phyloP scores from a whole-genome alignment of 2,797 vertebrate genomes.

The Melanotaenia maccullochi region DNA sequence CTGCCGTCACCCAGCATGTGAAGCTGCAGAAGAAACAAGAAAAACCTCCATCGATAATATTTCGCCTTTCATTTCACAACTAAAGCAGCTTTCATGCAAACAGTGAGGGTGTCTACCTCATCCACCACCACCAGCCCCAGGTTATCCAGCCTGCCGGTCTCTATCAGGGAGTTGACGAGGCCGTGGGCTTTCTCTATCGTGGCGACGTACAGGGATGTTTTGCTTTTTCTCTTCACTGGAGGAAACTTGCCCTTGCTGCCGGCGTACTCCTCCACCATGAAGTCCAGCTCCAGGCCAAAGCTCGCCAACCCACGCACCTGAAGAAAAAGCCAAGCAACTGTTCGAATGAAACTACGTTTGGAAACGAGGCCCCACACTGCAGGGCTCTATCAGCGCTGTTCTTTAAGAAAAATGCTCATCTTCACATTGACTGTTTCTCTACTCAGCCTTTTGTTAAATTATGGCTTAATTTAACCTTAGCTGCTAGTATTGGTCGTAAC shows the following conservation, averaged over 20 bases:
- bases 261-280: slow-evolving; percentile 97
- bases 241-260: slow-evolving; percentile 95
- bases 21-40: slow-evolving; percentile 79
- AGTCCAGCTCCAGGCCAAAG: slow-evolving; percentile 93
- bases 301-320: slow-evolving; percentile 89
- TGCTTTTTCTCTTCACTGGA: slow-evolving; percentile 88
- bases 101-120: slow-evolving; percentile 82
- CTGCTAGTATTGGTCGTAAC: too few relatives aligned
- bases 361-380: neutral
- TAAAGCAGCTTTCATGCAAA: neutral
- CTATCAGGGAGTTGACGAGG: slow-evolving; percentile 94
- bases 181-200: slow-evolving; percentile 96
- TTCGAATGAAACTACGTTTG: neutral
- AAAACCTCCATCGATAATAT: neutral
- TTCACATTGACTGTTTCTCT: too few relatives aligned
- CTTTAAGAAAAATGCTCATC: neutral
- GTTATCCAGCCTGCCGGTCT: slow-evolving; percentile 81
- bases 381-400: neutral
- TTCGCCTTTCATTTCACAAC: neutral
- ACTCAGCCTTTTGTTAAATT: too few relatives aligned
- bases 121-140: slow-evolving; percentile 94
- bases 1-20: slow-evolving; percentile 97
- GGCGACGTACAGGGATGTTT: slow-evolving; percentile 88
- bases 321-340: neutral
- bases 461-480: too few relatives aligned